These are phyloP conservation scores for Fragum whitleyi DNA, from an alignment of 2,888 invertebrate genomes.

Conservation along the genomic window DNA sequence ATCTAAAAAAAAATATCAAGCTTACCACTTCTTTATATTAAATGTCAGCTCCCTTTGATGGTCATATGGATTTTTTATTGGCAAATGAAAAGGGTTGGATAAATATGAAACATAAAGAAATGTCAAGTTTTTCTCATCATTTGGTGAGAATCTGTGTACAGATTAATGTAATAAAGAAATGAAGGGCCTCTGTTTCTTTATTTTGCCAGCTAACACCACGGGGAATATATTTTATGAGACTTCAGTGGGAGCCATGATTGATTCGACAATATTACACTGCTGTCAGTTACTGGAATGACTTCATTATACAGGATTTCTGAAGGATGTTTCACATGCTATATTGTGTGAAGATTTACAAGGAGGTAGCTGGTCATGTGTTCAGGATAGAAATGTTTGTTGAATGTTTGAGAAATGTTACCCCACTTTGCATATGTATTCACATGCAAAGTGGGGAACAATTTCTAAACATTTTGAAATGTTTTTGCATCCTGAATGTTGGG, in stretches of 20 bases:
- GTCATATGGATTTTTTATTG: too few species aligned
- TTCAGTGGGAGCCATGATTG: conserved; percentile 18
- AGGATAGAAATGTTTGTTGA: too few species aligned
- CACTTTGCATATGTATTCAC: too few species aligned
- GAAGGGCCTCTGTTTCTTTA: conserved; percentile 23
- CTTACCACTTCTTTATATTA: too few species aligned
- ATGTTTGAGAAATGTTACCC: too few species aligned
- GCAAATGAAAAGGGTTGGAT: neutral
- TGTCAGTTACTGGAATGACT: conserved; percentile 23
- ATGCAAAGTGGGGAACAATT: too few species aligned
- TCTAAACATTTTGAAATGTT: too few species aligned
- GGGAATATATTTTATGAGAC: conserved; percentile 22
- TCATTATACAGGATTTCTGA: neutral
- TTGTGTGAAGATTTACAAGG: too few species aligned
- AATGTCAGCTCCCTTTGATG: too few species aligned
- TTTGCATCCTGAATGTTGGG: too few species aligned
- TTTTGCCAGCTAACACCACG: conserved; percentile 12
- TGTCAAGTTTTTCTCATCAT: conserved; percentile 4
- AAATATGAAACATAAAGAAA: neutral
- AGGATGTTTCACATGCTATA: neutral
- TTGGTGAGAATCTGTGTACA: neutral
- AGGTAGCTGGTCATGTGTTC: too few species aligned
- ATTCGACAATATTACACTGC: conserved; percentile 24
- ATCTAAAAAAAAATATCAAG: too few species aligned
- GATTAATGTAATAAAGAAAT: conserved; percentile 7